Percentiles rank a stretch among this genome's conserved stretches.
These are phyloP conservation scores for Cryptomyrus ogoouensis DNA, from an alignment of 2,113 vertebrate species.

Conservation along the genomic window DNA sequence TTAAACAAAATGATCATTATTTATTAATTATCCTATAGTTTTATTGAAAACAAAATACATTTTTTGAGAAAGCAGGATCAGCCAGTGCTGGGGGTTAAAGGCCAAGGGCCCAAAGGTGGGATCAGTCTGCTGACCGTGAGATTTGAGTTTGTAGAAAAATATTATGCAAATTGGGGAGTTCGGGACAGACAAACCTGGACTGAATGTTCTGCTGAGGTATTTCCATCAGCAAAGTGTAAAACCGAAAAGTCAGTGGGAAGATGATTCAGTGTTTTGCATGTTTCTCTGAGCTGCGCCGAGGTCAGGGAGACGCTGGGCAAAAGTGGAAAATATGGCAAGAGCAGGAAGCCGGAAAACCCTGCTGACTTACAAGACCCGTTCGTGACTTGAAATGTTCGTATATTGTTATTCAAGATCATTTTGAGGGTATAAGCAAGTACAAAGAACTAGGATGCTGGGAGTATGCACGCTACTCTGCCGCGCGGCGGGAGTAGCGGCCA, in stretches of 20 bases:
- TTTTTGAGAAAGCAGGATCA: not conserved
- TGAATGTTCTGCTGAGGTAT: not conserved
- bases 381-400: no score
- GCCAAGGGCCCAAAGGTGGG: not conserved
- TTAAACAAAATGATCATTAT: not conserved
- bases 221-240: not conserved
- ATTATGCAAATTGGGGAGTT: not conserved
- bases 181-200: not conserved
- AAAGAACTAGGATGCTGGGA: no score
- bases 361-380: not conserved
- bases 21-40: not conserved
- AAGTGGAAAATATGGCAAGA: not conserved
- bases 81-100: not conserved
- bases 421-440: no score
- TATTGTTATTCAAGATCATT: no score
- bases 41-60: not conserved
- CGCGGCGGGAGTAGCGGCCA: no score
- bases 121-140: not conserved
- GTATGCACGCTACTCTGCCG: accelerated
- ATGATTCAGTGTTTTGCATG: not conserved
- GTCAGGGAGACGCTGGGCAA: not conserved
- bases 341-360: not conserved
- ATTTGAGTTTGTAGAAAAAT: not conserved
- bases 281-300: not conserved
- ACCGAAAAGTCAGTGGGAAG: not conserved